Base-by-base conservation (phyloP, 2,888 invertebrate species). In the Uloborus plumipes region DNA sequence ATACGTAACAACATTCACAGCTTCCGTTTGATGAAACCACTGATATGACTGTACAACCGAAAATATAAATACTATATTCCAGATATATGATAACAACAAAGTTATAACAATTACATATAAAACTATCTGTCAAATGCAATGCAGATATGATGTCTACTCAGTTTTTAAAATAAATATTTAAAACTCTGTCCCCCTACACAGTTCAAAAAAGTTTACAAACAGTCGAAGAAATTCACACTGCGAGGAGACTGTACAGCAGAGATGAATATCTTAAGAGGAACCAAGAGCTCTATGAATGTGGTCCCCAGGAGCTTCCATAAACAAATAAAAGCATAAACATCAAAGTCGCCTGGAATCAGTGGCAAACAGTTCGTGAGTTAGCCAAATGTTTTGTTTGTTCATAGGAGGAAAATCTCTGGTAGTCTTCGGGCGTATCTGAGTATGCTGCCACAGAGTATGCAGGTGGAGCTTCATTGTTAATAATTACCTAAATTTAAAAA, bases 361-460 rank as follows among this genome's bases (percentile, higher is more conserved):
- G 59, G 26, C 47, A n/a, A 31, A 39, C 6, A 6, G 58, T 58
- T 53, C 53, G 22, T 31, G 59, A 61, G 16, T 39, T 59, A 39
- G 16, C 69, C 61, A 62, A n/a, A 39, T 59, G 31, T 50, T 81
- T 81, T n/a, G 59, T 67, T 51, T 81, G 74, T 58, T 81, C 74
- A 55, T 74, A 80, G 47, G 55, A 70, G 22, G 74, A 50, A 61
- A 70, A 74, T 22, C 74, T 74, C 15, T 69, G 74, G 55, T 80
- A 74, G 53, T 80, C 67, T n/a, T 74, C 73, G 7, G 80, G 80
- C 9, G 49, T 80, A 49, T 79, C 77, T 0, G 77, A 71, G 49
- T 78, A 78, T 18, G 70, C 72, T n/a, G 79, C 59, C 1, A 73
- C 80, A 15, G 80, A 74, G n/a, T 81, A 81, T 14, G 80, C 70